Evolutionary conservation across 2,113 vertebrate genomes (phyloP).

Genomic region (Pheucticus melanocephalus): DNA sequence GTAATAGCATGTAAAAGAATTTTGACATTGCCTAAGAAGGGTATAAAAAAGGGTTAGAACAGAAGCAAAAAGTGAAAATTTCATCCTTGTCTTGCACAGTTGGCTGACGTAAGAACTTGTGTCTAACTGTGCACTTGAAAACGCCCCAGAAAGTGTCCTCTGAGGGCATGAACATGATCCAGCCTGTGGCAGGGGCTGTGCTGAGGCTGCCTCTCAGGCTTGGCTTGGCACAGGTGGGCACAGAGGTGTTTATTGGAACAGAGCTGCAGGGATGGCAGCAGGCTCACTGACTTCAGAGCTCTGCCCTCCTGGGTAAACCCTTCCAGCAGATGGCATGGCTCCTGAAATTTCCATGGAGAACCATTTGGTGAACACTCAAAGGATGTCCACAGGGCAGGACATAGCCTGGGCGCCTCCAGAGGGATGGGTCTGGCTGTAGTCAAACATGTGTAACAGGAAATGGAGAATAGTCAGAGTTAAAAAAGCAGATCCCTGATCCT

Average conservation of each 20-base stretch:
- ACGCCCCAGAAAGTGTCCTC: neutral
- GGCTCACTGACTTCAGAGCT: fast-evolving
- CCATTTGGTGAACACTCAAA: neutral
- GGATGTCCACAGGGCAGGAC: neutral
- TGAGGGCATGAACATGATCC: neutral
- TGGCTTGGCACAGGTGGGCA: fast-evolving
- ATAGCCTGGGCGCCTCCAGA: neutral
- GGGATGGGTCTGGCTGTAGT: neutral
- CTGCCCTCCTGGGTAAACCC: fast-evolving
- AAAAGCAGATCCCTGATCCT: neutral
- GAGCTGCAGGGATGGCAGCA: neutral
- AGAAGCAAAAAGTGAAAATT: neutral
- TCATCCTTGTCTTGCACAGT: neutral
- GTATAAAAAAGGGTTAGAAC: neutral
- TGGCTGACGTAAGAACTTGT: neutral
- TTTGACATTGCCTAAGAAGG: neutral
- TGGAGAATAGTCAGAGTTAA: neutral
- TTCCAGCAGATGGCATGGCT: neutral
- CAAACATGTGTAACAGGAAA: neutral
- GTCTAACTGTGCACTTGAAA: neutral
- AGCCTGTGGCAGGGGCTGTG: neutral
- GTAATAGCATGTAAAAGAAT: neutral
- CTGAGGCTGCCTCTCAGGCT: neutral
- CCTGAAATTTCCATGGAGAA: neutral
- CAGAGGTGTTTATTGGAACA: neutral